phyloP scores from a whole-genome alignment of 2,113 vertebrate species.

The Marcusenius ussheri region DNA sequence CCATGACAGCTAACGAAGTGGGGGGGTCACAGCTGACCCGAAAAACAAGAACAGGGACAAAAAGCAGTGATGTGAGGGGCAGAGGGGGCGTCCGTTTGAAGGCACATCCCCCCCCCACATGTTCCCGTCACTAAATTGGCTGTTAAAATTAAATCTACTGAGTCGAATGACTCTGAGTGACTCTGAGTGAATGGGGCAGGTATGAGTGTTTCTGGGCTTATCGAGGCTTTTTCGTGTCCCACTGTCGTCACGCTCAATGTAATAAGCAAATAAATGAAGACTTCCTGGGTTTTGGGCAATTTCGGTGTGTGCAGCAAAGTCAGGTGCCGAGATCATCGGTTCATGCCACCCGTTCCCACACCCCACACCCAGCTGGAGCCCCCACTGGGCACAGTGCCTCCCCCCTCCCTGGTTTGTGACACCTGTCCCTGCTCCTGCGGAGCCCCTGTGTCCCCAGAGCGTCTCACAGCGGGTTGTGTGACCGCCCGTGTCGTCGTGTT shows the following conservation, averaged over 20 bases:
- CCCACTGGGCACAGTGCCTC: background rate
- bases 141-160: background rate
- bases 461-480: background rate
- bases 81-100: background rate
- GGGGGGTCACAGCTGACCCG: background rate
- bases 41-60: background rate
- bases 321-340: background rate
- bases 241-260: background rate
- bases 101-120: background rate
- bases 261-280: background rate
- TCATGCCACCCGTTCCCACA: background rate
- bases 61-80: background rate
- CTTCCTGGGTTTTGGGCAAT: background rate
- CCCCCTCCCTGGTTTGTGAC: background rate
- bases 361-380: background rate
- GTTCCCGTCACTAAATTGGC: background rate
- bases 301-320: background rate
- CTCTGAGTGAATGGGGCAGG: background rate
- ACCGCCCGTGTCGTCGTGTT: background rate
- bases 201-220: background rate
- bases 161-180: background rate
- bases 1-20: background rate
- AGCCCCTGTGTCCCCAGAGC: background rate
- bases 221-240: background rate
- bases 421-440: background rate